Evolutionary conservation across 2,797 vertebrate species (phyloP).

Genomic region (Aldrovandia affinis): DNA sequence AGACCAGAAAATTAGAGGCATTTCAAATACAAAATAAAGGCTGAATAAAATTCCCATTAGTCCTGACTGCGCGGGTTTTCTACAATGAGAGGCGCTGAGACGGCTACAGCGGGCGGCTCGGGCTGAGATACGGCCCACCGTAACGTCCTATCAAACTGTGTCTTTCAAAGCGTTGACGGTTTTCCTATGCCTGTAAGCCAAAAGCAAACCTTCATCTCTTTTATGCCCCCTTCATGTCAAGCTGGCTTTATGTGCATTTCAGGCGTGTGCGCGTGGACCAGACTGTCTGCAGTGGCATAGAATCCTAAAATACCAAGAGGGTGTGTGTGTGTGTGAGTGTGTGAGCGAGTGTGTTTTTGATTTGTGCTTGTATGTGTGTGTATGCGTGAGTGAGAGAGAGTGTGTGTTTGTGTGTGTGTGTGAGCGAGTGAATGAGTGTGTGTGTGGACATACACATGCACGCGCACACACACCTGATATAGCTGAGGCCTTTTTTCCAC

Average conservation of each 20-base stretch:
- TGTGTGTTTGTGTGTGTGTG: no score
- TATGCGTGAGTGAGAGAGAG: no score
- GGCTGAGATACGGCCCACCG: not conserved
- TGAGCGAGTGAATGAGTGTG: no score
- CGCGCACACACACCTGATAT: not conserved
- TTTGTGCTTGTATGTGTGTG: no score
- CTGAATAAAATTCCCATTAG: slow-evolving; percentile 69
- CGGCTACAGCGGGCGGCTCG: not conserved
- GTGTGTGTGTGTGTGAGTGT: no score
- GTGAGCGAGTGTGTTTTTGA: no score
- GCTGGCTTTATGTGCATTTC: not conserved
- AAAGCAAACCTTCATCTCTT: not conserved
- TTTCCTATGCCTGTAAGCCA: not conserved
- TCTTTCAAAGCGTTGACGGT: not conserved
- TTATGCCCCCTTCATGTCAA: not conserved
- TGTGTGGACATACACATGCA: not conserved
- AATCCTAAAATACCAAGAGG: no score
- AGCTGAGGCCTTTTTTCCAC: not conserved
- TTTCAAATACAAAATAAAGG: slow-evolving; percentile 65
- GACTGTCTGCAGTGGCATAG: no score
- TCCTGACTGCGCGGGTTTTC: slow-evolving; percentile 53
- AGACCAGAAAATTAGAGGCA: slow-evolving; percentile 72
- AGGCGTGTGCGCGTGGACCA: not conserved
- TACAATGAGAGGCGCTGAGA: slow-evolving; percentile 38
- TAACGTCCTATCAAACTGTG: not conserved